Conservation (phyloP, 2,888 invertebrate species). For the Ornithoptera alexandrae region DNA sequence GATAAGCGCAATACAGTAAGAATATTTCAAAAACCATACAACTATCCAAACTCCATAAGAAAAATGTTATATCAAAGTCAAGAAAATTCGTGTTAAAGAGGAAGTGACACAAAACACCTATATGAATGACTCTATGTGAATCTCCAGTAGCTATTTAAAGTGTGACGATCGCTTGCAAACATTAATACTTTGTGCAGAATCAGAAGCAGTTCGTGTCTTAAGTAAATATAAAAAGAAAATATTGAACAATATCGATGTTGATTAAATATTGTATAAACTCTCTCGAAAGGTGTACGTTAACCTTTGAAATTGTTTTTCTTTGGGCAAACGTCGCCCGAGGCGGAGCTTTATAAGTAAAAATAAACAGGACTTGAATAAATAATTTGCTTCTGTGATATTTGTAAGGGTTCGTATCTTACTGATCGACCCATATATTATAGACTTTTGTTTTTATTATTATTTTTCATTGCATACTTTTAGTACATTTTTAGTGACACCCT, state of each 20-base stretch:
- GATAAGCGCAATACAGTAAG: too few species aligned
- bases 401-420: neutral
- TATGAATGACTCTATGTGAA: neutral
- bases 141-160: neutral
- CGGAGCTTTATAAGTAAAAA: neutral
- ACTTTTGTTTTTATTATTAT: neutral
- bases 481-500: neutral
- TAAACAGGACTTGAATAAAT: conserved; percentile 6
- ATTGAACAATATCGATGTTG: neutral
- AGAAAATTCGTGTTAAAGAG: too few species aligned
- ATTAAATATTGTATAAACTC: neutral
- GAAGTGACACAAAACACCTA: too few species aligned
- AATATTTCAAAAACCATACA: too few species aligned
- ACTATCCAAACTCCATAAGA: too few species aligned
- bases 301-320: conserved; percentile 1
- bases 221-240: neutral
- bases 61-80: too few species aligned
- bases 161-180: neutral
- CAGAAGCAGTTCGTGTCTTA: neutral
- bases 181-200: neutral
- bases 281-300: conserved; percentile 6
- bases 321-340: neutral
- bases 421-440: neutral
- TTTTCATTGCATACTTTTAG: neutral
- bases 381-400: conserved; percentile 1